Evolutionary conservation across 2,797 vertebrate genomes (phyloP).

Genomic region (Odontamblyopus lacepedii): DNA sequence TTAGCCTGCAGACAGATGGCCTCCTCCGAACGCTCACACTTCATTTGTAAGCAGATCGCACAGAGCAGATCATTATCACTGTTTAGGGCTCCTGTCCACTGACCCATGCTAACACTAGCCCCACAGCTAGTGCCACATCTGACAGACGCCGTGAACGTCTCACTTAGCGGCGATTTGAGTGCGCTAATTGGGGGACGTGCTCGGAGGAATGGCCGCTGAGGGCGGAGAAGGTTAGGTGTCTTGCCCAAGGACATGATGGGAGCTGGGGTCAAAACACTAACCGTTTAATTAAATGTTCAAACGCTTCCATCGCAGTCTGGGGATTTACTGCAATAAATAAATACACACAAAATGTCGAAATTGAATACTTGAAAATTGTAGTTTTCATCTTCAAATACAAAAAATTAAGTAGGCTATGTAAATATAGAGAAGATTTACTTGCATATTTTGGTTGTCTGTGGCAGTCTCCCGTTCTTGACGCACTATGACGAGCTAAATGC

Average conservation of each 20-base stretch:
- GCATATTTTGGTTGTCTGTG: no score
- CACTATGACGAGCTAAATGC: no score
- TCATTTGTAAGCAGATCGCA: not conserved
- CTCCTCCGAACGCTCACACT: not conserved
- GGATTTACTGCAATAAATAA: not conserved
- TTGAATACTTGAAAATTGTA: no score
- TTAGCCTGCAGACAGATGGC: not conserved
- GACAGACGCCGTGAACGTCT: not conserved
- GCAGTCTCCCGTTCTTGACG: no score
- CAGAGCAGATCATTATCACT: not conserved
- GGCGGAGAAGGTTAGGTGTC: not conserved
- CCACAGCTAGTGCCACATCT: not conserved
- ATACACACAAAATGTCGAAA: no score
- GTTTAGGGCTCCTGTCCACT: not conserved
- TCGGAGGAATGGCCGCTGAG: not conserved
- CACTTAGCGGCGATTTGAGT: not conserved
- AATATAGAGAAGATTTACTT: no score
- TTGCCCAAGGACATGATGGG: not conserved
- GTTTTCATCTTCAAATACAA: no score
- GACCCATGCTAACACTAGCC: not conserved
- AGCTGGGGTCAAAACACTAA: not conserved
- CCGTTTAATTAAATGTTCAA: not conserved
- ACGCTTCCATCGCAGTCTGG: not conserved
- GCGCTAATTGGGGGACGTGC: not conserved
- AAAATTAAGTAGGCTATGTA: no score